Base-by-base conservation (phyloP, 2,113 vertebrate genomes). In the Mola mola region DNA sequence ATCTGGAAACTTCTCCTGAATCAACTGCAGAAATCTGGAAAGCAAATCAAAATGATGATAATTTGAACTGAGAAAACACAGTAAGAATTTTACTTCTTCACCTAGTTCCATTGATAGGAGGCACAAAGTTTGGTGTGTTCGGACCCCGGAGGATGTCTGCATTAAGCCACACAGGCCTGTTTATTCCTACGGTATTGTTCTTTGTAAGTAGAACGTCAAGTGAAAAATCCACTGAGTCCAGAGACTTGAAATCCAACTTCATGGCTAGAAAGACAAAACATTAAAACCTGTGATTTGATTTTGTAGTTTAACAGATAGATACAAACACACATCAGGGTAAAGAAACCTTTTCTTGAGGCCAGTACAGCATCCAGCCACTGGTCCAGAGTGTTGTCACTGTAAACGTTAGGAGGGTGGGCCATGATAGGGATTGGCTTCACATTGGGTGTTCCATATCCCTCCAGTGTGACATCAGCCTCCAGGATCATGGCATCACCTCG, bases 331-430 rank as follows among this genome's bases (percentile, higher is more conserved):
- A 4, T 28, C 13, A 15, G 11, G 2, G n/a, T 6, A 44, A 10
- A 24, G 12, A n/a, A 51, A 95, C 95, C 92, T 90, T 93, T 94
- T 59, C 56, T 74, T 1, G 93, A 93, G 4, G 60, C 25, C 28
- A 95, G 70, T n/a, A 95, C 93, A 0, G 84, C 34, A 8, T 93
- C 89, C 78, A 95, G 66, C 93, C 94, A 94, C 7, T 94, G 79
- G 50, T 94, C 67, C 42, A 95, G 78, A 8, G 90, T 93, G 79
- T 93, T 95, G 73, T 96, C 92, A 26, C 94, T 95, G 42, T 90
- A 88, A 50, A 93, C 57, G 42, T 50, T 52, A 0, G 94, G 94
- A 1, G 93, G 93, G 25, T 95, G 94, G 1, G 93, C 94, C 93
- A 94, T 95, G 67, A 95, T 92, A 3, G 94, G 94, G n/a, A 91